Base-by-base conservation (phyloP, 1,140 invertebrate species). In the Panagrolaimus sp. region DNA sequence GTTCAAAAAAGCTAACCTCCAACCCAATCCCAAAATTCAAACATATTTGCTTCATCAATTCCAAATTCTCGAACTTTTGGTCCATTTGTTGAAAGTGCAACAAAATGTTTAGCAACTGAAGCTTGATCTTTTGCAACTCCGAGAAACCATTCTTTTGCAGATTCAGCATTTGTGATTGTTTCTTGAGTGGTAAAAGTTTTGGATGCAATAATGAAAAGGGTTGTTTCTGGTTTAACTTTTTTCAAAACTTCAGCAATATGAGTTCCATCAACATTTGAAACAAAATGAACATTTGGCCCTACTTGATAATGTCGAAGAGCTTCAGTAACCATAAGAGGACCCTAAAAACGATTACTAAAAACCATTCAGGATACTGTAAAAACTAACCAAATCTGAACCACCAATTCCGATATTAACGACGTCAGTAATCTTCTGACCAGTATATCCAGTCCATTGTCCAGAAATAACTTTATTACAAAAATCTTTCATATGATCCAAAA, bases 131-230 rank as follows among this genome's bases (percentile, higher is more conserved):
- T 92, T 48, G 92, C 89, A 48, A 83, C 85, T 28, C 89, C 86
- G 48, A 99, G 84, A 80, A 99, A 91, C 96, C 96, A 99, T 62
- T 88, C 85, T 83, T 96, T 96, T 0, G 96, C 96, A 15, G 96
- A 96, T 5, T 89, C 90, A 6, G 96, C 96, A 86, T 99, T 99
- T 17, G 96, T 98, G 73, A 99, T 96, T 2, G 96, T 99, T 88
- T 99, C 96, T 84, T 98, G 95, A 1, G 96, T 99, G 10, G 95
- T 98, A 84, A 97, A 98, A 0, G 95, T 98, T 86, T 99, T 98
- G 1, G 94, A 98, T 12, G 96, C 96, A 83, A 99, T 93, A 78
- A 99, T 96, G 85, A 99, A 99, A 1, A 99, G 85, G 4, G 91
- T 90, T 0, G 94, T 96, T 84, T 98, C 94, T 4, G 94, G 90